Percentiles rank a stretch among this genome's conserved stretches.
phyloP scores from a whole-genome alignment of 2,888 invertebrate species.

The Thysanoteuthis rhombus region DNA sequence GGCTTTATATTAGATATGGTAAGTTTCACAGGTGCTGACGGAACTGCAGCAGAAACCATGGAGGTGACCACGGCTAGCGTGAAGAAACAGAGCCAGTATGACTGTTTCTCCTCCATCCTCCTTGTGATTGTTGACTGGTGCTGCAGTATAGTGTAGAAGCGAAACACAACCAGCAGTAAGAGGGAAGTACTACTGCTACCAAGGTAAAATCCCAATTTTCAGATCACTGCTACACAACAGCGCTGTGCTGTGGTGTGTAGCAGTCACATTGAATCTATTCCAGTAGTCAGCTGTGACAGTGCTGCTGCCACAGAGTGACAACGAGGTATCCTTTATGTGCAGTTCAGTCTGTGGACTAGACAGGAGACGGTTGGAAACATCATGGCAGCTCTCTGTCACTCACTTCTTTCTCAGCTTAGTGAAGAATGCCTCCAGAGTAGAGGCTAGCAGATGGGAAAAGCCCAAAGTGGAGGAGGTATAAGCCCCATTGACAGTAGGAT shows the following conservation, averaged over 20 bases:
- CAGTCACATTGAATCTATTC: conserved; percentile 31
- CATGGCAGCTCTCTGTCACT: not conserved
- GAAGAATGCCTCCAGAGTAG: not conserved
- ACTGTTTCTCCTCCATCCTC: conserved; percentile 29
- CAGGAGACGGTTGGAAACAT: not conserved
- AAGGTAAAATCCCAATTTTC: conserved; percentile 20
- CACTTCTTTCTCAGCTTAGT: not conserved
- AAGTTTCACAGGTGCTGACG: conserved; percentile 89
- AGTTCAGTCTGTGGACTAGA: not conserved
- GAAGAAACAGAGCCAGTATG: conserved; percentile 22
- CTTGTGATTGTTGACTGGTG: conserved; percentile 20
- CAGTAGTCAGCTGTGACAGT: conserved; percentile 25
- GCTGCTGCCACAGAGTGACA: conserved; percentile 26
- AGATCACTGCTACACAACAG: conserved; percentile 26
- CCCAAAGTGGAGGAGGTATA: not conserved
- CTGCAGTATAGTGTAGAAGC: conserved; percentile 18
- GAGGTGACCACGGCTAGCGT: not conserved
- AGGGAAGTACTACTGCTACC: conserved; percentile 26
- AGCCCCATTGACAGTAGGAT: not conserved
- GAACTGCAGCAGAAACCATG: conserved; percentile 77
- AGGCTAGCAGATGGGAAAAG: not conserved
- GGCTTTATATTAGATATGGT: conserved; percentile 92
- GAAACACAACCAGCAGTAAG: not conserved
- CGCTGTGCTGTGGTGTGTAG: conserved; percentile 19
- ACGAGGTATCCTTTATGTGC: not conserved